Evolutionary conservation across 2,888 invertebrate species (phyloP).

Genomic region (Monoplex corrugatus): DNA sequence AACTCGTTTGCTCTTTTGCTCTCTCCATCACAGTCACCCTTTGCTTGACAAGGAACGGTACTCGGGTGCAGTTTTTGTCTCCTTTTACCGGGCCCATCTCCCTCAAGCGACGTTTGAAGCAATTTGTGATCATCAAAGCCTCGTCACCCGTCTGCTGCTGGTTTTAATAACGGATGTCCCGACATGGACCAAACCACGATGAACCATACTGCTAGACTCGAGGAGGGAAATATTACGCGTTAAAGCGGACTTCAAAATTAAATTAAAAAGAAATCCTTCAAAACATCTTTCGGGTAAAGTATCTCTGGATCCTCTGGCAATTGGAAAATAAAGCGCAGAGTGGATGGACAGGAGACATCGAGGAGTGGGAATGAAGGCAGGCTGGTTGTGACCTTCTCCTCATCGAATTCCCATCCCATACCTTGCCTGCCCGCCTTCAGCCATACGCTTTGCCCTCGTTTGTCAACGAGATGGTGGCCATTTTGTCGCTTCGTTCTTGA

Average conservation of each 20-base stretch:
- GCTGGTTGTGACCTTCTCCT: slow-evolving; percentile 36
- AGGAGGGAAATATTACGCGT: background rate
- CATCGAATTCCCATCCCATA: slow-evolving; percentile 45
- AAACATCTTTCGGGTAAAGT: background rate
- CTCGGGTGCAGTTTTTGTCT: slow-evolving; percentile 41
- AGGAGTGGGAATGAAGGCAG: slow-evolving; percentile 30
- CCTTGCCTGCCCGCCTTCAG: slow-evolving; percentile 11
- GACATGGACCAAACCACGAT: background rate
- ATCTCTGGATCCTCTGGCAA: background rate
- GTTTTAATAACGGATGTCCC: slow-evolving; percentile 42
- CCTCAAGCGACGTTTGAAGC: slow-evolving; percentile 28
- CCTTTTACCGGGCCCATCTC: background rate
- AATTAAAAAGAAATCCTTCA: slow-evolving; percentile 37
- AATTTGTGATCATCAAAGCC: slow-evolving; percentile 46
- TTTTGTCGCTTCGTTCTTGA: slow-evolving; percentile 36
- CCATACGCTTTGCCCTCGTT: slow-evolving; percentile 46
- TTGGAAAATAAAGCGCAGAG: slow-evolving; percentile 15
- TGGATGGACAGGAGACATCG: background rate
- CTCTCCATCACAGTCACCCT: slow-evolving; percentile 31
- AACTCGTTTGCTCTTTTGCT: slow-evolving; percentile 9
- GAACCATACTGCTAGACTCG: slow-evolving; percentile 6
- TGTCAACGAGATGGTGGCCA: slow-evolving; percentile 42
- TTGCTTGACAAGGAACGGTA: slow-evolving; percentile 34
- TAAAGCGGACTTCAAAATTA: background rate
- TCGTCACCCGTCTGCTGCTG: slow-evolving; percentile 4